phyloP scores from a whole-genome alignment of 2,113 vertebrate species.

The Esox niger region DNA sequence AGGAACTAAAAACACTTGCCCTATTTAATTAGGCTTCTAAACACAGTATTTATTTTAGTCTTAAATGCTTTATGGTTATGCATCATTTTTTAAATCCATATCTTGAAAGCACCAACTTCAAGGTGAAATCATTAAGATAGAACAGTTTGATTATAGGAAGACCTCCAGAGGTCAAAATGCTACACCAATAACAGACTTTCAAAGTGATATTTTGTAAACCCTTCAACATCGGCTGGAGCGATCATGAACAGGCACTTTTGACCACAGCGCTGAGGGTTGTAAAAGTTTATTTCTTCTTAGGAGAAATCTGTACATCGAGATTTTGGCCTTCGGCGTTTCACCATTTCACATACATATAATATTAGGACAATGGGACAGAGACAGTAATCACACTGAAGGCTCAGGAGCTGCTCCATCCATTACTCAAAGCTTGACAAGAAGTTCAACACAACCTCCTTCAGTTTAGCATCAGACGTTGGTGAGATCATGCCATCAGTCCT shows the following conservation, averaged over 20 bases:
- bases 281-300: slow-evolving; percentile 78
- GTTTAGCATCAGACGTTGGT: slow-evolving; percentile 85
- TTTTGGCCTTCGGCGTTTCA: slow-evolving; percentile 70
- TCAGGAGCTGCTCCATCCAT: slow-evolving; percentile 58
- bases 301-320: slow-evolving; percentile 82
- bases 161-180: too few species aligned
- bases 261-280: slow-evolving; percentile 42
- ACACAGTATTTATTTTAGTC: too few species aligned
- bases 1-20: too few species aligned
- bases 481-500: slow-evolving; percentile 93
- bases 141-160: too few species aligned
- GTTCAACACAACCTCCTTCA: slow-evolving; percentile 89
- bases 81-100: background rate
- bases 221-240: background rate
- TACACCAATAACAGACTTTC: too few species aligned
- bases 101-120: background rate
- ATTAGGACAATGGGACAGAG: slow-evolving; percentile 56
- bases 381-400: slow-evolving; percentile 62
- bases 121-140: background rate
- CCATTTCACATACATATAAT: slow-evolving; percentile 65
- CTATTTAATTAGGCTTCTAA: too few species aligned
- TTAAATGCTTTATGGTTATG: too few species aligned
- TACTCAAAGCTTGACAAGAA: slow-evolving; percentile 95
- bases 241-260: slow-evolving; percentile 31
- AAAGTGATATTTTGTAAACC: background rate